These are phyloP conservation scores for Eupsilia transversa DNA, from an alignment of 2,888 invertebrate genomes.

Conservation along the genomic window DNA sequence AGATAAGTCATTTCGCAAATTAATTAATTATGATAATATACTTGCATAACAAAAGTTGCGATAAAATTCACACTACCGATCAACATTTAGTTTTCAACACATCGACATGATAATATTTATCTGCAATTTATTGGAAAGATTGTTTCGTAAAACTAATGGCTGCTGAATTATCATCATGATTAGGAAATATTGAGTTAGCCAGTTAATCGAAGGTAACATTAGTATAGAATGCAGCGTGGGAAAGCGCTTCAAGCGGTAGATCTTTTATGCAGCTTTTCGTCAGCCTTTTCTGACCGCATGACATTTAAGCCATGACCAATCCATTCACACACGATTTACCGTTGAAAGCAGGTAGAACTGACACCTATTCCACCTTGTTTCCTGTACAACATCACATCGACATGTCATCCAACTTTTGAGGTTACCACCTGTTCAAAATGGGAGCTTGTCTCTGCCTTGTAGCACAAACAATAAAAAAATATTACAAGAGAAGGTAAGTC, in stretches of 20 bases:
- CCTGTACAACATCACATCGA: constrained; percentile 55
- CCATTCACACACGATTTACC: constrained; percentile 36
- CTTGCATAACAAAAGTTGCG: constrained; percentile 43
- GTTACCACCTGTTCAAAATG: constrained; percentile 67
- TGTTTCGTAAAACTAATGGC: constrained; percentile 41
- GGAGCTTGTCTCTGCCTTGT: constrained; percentile 71
- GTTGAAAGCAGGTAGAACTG: constrained; percentile 32
- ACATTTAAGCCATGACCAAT: constrained; percentile 39
- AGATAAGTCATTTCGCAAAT: constrained; percentile 54
- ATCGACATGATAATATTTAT: constrained; percentile 38
- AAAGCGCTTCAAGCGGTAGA: not conserved
- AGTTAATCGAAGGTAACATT: constrained; percentile 10
- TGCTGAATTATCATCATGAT: constrained; percentile 33
- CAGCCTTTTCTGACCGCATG: constrained; percentile 14
- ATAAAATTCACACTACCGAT: constrained; percentile 36
- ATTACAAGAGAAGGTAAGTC: constrained; percentile 75
- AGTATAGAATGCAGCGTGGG: not conserved
- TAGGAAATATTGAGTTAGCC: constrained; percentile 16
- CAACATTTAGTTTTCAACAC: constrained; percentile 44
- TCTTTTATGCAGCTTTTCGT: constrained; percentile 20
- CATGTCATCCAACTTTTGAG: constrained; percentile 63
- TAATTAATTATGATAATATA: constrained; percentile 55
- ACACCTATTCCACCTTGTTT: constrained; percentile 49
- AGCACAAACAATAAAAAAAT: constrained; percentile 75
- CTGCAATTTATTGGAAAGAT: constrained; percentile 22